Base-by-base conservation (phyloP, 2,113 vertebrate genomes). In the Nerophis lumbriciformis region DNA sequence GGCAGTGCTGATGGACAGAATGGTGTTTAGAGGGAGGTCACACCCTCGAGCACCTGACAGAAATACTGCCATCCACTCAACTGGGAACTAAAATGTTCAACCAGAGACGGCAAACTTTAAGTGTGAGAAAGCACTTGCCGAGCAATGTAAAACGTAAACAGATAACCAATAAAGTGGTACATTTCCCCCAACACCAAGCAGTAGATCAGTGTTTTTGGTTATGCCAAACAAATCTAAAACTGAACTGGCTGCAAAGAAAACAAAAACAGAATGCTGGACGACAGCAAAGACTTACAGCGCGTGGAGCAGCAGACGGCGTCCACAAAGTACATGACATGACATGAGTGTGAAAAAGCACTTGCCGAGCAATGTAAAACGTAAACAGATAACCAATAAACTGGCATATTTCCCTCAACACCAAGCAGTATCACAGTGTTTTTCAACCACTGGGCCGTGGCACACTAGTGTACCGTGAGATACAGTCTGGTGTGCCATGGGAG, bases 1-100 rank as follows among this genome's bases (percentile, higher is more conserved):
- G 71, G 28, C 44, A 51, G 48, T 50, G 55, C 54, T 63, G 65
- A 73, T 9, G 67, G 72, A 78, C 73, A 73, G 80, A 79, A 79
- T 68, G 73, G 61, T 44, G 65, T 53, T 62, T 48, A 68, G 68
- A 75, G 77, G 82, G 76, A 62, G 35, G 53, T 19, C 35, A 49
- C 63, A 68, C 75, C 48, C 74, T 71, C 71, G 38, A 54, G 57
- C 64, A 60, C 59, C n/a, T 51, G 66, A 56, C 28, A 53, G 8
- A 14, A 42, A 42, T 52, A 36, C 53, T 45, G 45, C 0, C 28
- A 7, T 38, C 48, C 61, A 58, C 56, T 35, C 48, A 48, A 15
- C 16, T 60, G 10, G 14, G 12, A 47, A 56, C 36, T 10, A 48
- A 28, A 44, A 56, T 10, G 12, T 60, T 53, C 12, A 51, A 52